Conservation (phyloP, 2,888 invertebrate genomes). For the Iphiclides podalirius region DNA sequence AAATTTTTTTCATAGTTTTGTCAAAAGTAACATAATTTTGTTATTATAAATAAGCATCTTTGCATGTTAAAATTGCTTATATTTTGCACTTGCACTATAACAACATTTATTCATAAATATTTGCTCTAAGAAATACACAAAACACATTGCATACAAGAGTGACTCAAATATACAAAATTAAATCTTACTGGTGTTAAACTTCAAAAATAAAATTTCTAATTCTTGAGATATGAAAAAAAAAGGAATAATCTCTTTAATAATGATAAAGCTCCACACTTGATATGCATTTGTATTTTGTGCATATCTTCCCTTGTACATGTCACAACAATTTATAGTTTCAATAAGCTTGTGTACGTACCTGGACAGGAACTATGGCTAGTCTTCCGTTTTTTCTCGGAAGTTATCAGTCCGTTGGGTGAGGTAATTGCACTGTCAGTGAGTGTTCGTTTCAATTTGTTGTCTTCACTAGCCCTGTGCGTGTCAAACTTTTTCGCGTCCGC, state of each 20-base stretch:
- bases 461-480: conserved; percentile 28
- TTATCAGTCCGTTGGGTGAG: conserved; percentile 81
- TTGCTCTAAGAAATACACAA: not conserved
- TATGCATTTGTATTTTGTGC: conserved; percentile 7
- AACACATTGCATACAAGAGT: no score
- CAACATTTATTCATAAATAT: not conserved
- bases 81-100: not conserved
- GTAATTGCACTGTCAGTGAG: conserved; percentile 65
- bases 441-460: conserved; percentile 68
- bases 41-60: not conserved
- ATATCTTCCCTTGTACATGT: conserved; percentile 4
- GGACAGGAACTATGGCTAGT: conserved; percentile 79
- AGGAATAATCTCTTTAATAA: no score
- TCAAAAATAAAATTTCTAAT: no score
- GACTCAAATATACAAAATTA: no score
- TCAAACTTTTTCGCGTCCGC: conserved; percentile 33
- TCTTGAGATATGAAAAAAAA: no score
- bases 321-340: conserved; percentile 20
- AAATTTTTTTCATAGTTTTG: no score
- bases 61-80: not conserved
- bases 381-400: conserved; percentile 83
- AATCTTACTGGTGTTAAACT: no score
- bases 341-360: conserved; percentile 53
- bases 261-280: no score
- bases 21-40: no score